Base-by-base conservation (phyloP, 92 coral and sea anemone genomes). In the Parazoanthus atlanticus region DNA sequence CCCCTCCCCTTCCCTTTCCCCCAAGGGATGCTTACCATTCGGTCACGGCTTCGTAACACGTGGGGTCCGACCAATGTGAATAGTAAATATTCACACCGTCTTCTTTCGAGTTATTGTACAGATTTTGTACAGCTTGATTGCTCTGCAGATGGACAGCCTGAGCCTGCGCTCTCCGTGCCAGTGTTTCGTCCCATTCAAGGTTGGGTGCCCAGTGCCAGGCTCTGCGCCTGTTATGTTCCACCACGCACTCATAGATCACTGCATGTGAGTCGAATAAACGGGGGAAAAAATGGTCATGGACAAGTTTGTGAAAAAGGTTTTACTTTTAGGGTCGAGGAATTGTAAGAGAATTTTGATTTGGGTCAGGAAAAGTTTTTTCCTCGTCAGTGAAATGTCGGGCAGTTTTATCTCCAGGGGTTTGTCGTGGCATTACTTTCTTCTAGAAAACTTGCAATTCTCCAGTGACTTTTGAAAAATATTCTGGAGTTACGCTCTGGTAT, bases 121-220 rank as follows among this genome's bases (percentile, higher is more conserved):
- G 41, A 43, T 8, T 34, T 10, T 58, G 72, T 31, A 17, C 71
- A 19, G 23, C 43, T 38, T 49, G 66, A 84, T 13, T 6, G 70
- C 23, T 43, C 29, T 84, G 77, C 7, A 84, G 64, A 15, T 43
- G 40, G 66, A 8, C 28, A 0, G 87, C 87, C 3, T 84, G 66
- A 6, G 66, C 40, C 34, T 84, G 87, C 32, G 87, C 87, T 47
- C 64, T 41, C 65, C 19, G 46, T 28, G 87, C 87, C 25, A 84
- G 38, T 28, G 78, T 69, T 69, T 84, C 87, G 54, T 84, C 87
- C 87, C 87, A 84, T 26, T 28, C 65, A 40, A 84, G 65, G 67
- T 84, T 84, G 21, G 78, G 87, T 29, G 87, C 87, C 87, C 87
- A 84, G 67, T 84, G 87, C 65, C 76, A 67, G 25, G 87, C 87